Evolutionary conservation across 1,140 invertebrate species (phyloP), one percentile per base, ranked within the genome.

Genomic region (Anoplophora glabripennis): DNA sequence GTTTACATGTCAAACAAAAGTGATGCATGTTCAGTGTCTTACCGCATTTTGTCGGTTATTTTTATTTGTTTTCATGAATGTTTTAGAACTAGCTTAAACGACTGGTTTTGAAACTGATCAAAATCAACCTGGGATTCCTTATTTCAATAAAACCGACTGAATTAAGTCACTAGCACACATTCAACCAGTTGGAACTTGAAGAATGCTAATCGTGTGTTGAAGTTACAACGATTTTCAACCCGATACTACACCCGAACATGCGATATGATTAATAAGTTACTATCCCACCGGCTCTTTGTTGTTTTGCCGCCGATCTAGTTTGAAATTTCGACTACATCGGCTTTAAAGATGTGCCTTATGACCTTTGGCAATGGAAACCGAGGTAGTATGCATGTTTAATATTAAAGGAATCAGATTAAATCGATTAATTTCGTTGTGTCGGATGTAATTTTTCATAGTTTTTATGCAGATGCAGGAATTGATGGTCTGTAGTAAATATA

Each of bases 201-300:
- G 41, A 62, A 65, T 61, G 63, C 63, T 65, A 65, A 65, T 65
- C 57, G 53, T 53, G 61, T 57, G 41, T 38, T 46, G 34, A 57
- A 52, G 40, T 52, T 18, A 52, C 34, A 52, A 52, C 49, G 11
- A 52, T 46, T 55, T 54, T 42, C 28, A 54, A 48, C 18, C 21
- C 21, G 55, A 62, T 65, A 61, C 63, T 51, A 53, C 40, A 55
- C 53, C 44, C 41, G 53, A 65, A 53, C 63, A 65, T 65, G 63
- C 63, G 52, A 65, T 65, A 65, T 65, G 63, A 65, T 65, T 65
- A 65, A 65, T 65, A 60, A 59, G 59, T 34, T 52, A 46, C 44
- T 57, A 41, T 49, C 46, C 40, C 46, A 55, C 57, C 54, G 15
- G 11, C 51, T 55, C 57, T 65, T 65, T 65, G 63, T 65, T 14